A percentile compares a stretch with the other conserved stretches of the same genome.
These are phyloP conservation scores for Calidris pugnax DNA, from an alignment of 2,113 vertebrate genomes.

Conservation along the genomic window DNA sequence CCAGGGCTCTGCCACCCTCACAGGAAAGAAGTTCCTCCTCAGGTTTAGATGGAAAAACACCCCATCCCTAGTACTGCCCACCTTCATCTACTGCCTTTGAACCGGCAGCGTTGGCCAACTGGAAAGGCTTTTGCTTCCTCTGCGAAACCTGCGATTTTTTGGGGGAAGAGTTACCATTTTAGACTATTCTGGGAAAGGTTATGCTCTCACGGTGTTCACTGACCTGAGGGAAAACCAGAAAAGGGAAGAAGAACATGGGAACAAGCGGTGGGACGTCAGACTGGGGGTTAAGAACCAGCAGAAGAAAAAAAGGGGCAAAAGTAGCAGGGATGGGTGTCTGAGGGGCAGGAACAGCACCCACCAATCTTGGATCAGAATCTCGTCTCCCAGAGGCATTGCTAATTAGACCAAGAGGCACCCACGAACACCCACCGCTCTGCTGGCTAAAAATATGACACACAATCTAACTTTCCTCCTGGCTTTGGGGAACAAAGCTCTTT, in stretches of 20 bases:
- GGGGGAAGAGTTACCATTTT: not conserved
- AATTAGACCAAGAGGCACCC: not conserved
- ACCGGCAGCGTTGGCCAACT: accelerated
- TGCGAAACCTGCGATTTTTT: not conserved
- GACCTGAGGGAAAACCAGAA: not conserved
- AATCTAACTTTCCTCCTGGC: not conserved
- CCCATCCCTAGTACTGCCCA: accelerated
- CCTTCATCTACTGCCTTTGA: not conserved
- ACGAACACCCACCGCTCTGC: accelerated
- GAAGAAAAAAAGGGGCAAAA: not conserved
- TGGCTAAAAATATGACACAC: not conserved
- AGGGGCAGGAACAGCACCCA: not conserved
- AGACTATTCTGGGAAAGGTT: not conserved
- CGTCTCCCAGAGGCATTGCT: accelerated
- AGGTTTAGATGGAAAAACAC: too few species aligned
- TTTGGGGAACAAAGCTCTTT: not conserved
- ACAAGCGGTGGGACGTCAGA: not conserved
- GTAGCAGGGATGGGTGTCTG: accelerated
- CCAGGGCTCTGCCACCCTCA: too few species aligned
- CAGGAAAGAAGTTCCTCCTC: too few species aligned
- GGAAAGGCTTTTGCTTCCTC: not conserved
- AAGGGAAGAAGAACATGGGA: not conserved
- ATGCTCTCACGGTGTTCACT: accelerated
- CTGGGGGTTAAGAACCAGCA: not conserved
- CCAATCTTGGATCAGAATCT: accelerated